Evolutionary conservation across 1,140 invertebrate species (phyloP), one percentile per base, ranked within the genome.

Genomic region (Drosophila nannoptera): DNA sequence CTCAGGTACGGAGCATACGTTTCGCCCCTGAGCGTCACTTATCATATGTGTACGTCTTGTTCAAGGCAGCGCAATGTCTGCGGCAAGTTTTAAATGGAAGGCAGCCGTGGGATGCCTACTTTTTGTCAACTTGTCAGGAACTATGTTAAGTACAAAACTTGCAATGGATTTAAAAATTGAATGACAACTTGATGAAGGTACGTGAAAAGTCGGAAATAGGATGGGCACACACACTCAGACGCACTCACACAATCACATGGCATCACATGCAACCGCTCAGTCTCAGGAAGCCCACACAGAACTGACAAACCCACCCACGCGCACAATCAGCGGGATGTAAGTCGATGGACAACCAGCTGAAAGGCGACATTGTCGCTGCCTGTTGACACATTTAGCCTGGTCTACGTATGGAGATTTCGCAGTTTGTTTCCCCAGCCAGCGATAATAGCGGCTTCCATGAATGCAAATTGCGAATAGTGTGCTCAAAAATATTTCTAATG

Each of bases 161-260:
- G 81, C 82, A 69, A 86, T 86, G 81, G 81, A 86, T 86, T 86
- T 86, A 86, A 86, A 86, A 86, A 86, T 86, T 86, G 81, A 86
- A 86, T 86, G 81, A 86, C 81, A 86, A 86, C 81, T 86, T 86
- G 81, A 86, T 86, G 81, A 86, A 86, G 81, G 81, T 86, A 86
- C 81, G 80, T 86, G 81, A 78, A 84, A 84, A 81, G 80, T 81
- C 80, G 80, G 81, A 84, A 84, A 83, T 83, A 71, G 77, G 66
- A 84, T 53, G 69, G 70, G 61, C 77, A 74, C 76, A 60, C 61
- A 49, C 66, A 29, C 31, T 8, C 58, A 50, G n/a, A 43, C 46
- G 56, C 48, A 48, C 29, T 22, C 48, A 40, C 62, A 32, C 55
- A 56, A 11, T 31, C 58, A 52, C 72, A 50, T 32, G 22, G 22